Evolutionary conservation across 2,888 invertebrate genomes (phyloP), one percentile per base, ranked within the genome.

Genomic region (Ornithoptera alexandrae): DNA sequence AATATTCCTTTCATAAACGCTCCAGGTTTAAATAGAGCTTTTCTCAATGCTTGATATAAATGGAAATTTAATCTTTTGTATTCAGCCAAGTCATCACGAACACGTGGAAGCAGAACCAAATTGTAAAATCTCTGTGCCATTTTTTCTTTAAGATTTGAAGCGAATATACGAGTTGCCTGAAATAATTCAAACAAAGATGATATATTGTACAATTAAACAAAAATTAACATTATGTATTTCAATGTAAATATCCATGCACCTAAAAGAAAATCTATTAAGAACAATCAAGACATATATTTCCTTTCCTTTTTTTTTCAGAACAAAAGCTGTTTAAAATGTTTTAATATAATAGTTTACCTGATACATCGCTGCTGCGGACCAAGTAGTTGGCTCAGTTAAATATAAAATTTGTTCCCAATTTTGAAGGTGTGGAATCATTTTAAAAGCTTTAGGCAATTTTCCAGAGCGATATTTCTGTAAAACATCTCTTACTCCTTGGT

Each of bases 321-420:
- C 15, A 46, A 46, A 12, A 46, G n/a, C 10, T 58, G 22, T 58
- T 22, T 20, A 58, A 58, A 12, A 22, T 12, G 2, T 58, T 58
- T 12, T 22, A 22, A 12, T 4, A 58, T 12, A 22, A n/a, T 10
- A 58, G 8, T 18, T 57, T 79, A 92, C 94, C 89, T 96, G 98
- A 86, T 98, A 99, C 97, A 99, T 97, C 0, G 99, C 97, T 60
- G 99, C 99, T 22, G 99, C 98, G 68, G 98, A 97, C 99, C 99
- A 99, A 59, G 94, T 95, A n/a, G 97, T 95, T 12, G 99, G 99
- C 86, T 97, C 97, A 36, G 97, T 97, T 39, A 97, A 93, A 76
- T 96, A 96, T 30, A 97, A 87, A 77, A 97, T 95, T 87, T 98
- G 97, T 84, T 98, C 98, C 99, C 99, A 99, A 86, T 98, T 98